phyloP scores from a whole-genome alignment of 2,888 invertebrate genomes.

The Trichacis sp. region DNA sequence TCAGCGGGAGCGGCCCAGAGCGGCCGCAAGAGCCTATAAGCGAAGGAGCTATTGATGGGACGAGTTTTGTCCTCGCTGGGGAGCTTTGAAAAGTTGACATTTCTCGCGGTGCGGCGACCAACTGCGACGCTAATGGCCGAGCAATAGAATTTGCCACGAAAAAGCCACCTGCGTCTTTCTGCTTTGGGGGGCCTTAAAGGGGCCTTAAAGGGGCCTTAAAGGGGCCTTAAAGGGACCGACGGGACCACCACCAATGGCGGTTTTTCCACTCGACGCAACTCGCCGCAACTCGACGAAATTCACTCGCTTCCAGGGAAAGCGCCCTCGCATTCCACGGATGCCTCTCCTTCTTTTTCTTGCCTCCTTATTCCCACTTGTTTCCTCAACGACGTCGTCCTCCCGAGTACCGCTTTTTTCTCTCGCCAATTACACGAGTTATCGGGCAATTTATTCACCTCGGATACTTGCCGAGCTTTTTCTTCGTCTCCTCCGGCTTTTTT shows the following conservation, averaged over 20 bases:
- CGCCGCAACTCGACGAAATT: not conserved
- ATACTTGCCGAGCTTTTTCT: too few species aligned
- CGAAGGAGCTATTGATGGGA: conserved; percentile 31
- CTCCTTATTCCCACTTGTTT: too few species aligned
- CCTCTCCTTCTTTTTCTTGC: too few species aligned
- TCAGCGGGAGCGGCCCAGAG: conserved; percentile 32
- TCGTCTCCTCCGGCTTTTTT: too few species aligned
- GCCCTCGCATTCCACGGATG: too few species aligned
- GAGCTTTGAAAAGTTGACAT: conserved; percentile 23
- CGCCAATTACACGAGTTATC: too few species aligned
- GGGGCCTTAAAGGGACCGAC: not conserved
- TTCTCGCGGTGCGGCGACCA: conserved; percentile 35
- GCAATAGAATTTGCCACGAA: conserved; percentile 33
- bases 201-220: too few species aligned
- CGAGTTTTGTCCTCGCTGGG: conserved; percentile 25
- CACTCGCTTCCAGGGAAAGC: not conserved
- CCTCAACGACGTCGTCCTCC: too few species aligned
- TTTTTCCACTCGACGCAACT: conserved; percentile 4
- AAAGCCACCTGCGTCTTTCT: conserved; percentile 39
- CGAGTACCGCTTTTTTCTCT: too few species aligned
- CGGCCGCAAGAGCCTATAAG: not conserved
- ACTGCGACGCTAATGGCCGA: conserved; percentile 37
- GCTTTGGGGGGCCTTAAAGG: too few species aligned
- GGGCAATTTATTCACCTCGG: too few species aligned
- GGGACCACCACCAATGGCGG: conserved; percentile 2